These are phyloP conservation scores for Automeris io DNA, from an alignment of 2,888 invertebrate species.

Conservation along the genomic window DNA sequence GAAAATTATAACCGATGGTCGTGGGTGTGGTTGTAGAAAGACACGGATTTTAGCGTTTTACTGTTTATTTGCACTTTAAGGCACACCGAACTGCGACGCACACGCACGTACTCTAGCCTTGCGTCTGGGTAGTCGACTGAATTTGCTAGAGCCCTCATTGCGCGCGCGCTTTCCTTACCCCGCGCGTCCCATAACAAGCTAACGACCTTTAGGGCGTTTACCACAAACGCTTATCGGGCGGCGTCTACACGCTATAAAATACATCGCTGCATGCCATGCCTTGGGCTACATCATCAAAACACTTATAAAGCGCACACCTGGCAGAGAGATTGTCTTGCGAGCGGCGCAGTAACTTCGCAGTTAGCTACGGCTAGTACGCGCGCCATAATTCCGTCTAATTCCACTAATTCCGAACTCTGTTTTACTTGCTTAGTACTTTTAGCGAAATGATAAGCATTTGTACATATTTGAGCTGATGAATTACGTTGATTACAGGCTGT, in stretches of 20 bases:
- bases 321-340: conserved; percentile 25
- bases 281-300: conserved; percentile 24
- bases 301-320: conserved; percentile 23
- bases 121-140: too few relatives aligned
- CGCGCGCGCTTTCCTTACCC: too few relatives aligned
- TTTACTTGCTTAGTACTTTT: conserved; percentile 9
- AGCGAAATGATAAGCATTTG: neutral
- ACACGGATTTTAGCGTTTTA: too few relatives aligned
- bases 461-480: neutral
- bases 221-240: too few relatives aligned
- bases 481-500: neutral
- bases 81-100: too few relatives aligned
- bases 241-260: too few relatives aligned
- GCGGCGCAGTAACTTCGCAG: conserved; percentile 15
- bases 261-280: conserved; percentile 1
- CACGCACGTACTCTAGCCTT: too few relatives aligned
- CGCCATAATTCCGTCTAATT: conserved; percentile 12
- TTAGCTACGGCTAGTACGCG: conserved; percentile 10
- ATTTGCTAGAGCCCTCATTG: too few relatives aligned
- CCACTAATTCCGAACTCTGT: conserved; percentile 6
- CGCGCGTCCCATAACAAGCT: too few relatives aligned
- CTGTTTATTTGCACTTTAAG: too few relatives aligned
- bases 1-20: conserved; percentile 10
- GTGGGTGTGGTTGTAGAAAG: too few relatives aligned
- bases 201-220: too few relatives aligned